Evolutionary conservation across 2,797 vertebrate species (phyloP).

Genomic region (Poecile montanus): DNA sequence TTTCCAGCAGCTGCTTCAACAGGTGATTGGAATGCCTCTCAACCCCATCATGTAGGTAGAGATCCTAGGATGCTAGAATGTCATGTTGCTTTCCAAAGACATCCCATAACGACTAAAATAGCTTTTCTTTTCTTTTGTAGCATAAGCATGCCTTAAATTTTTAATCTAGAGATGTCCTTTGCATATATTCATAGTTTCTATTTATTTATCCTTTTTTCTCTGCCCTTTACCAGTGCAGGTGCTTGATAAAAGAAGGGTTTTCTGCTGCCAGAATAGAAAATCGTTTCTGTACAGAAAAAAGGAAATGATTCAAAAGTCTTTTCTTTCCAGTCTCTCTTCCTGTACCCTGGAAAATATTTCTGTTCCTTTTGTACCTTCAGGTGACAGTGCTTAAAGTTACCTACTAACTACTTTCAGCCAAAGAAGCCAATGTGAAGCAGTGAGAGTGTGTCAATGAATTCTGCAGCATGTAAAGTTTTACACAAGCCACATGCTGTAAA

Average conservation of each 20-base stretch:
- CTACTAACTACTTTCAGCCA: background rate
- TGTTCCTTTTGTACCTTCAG: background rate
- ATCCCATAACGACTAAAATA: background rate
- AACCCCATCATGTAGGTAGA: background rate
- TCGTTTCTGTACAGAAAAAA: background rate
- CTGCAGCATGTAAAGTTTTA: background rate
- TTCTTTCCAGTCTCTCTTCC: background rate
- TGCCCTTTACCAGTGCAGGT: background rate
- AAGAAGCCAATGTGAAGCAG: background rate
- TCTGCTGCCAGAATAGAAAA: background rate
- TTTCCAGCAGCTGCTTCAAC: background rate
- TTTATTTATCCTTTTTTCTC: background rate
- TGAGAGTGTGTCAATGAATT: background rate
- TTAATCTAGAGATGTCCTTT: background rate
- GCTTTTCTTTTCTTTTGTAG: background rate
- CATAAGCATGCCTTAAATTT: background rate
- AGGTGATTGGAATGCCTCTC: background rate
- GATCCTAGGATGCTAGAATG: background rate
- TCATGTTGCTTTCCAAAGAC: background rate
- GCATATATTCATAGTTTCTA: background rate
- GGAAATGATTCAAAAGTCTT: background rate
- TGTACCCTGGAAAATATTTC: background rate
- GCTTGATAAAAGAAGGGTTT: background rate
- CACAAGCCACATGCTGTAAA: background rate
- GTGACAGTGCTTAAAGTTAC: background rate